These are phyloP conservation scores for Podilymbus podiceps DNA, from an alignment of 2,113 vertebrate species.

Conservation along the genomic window DNA sequence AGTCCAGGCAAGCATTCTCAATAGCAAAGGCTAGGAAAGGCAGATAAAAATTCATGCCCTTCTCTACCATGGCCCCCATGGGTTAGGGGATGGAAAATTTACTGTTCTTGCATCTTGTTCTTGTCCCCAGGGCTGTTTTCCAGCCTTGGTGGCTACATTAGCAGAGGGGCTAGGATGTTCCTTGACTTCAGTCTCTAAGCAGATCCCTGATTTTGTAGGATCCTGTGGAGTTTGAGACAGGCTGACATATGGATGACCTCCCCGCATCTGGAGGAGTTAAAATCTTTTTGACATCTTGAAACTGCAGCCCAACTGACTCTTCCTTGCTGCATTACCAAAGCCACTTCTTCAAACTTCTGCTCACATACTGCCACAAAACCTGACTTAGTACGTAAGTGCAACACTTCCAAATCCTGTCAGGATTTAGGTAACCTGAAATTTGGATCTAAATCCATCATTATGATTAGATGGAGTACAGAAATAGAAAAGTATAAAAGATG, in stretches of 20 bases:
- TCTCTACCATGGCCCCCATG: not conserved
- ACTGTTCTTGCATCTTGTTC: not conserved
- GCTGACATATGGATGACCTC: not conserved
- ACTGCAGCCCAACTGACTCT: not conserved
- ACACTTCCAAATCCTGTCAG: not conserved
- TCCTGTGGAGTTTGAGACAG: not conserved
- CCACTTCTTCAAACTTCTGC: not conserved
- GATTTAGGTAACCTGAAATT: not conserved
- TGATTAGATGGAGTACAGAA: not conserved
- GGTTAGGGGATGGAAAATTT: not conserved
- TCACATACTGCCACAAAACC: not conserved
- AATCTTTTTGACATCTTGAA: not conserved
- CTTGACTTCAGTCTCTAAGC: not conserved
- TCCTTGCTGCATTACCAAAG: not conserved
- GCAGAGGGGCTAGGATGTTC: not conserved
- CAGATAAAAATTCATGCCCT: not conserved
- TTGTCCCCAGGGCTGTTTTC: not conserved
- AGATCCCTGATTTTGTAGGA: not conserved
- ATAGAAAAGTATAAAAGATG: not conserved
- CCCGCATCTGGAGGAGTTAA: not conserved
- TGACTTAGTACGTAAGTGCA: accelerated
- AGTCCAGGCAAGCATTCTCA: not conserved
- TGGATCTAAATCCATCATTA: not conserved
- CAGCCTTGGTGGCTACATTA: not conserved
- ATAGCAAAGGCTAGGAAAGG: not conserved